Evolutionary conservation across 2,888 invertebrate species (phyloP).

Genomic region (Taenaris catops): DNA sequence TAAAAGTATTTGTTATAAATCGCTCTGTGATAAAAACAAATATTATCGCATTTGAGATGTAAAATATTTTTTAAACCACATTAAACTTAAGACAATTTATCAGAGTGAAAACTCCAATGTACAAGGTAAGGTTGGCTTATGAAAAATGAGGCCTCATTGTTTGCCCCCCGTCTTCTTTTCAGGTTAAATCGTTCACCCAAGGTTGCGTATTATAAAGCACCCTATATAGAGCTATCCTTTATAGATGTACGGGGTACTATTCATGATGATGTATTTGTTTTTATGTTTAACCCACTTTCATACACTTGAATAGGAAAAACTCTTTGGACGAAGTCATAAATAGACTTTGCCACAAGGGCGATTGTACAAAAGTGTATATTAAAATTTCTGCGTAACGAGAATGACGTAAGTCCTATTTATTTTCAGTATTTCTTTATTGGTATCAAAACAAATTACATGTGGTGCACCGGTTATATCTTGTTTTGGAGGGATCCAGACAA

Average conservation of each 20-base stretch:
- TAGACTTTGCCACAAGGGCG: too few relatives aligned
- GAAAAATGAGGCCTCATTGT: conserved; percentile 19
- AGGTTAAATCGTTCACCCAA: conserved; percentile 15
- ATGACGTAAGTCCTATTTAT: too few relatives aligned
- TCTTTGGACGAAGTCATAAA: too few relatives aligned
- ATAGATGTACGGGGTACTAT: neutral
- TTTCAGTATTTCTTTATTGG: too few relatives aligned
- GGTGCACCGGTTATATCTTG: too few relatives aligned
- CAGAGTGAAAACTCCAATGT: conserved; percentile 10
- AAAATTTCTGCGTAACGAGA: too few relatives aligned
- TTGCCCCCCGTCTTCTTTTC: conserved; percentile 12
- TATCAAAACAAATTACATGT: too few relatives aligned
- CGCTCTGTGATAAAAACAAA: conserved; percentile 5
- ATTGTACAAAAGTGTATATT: too few relatives aligned
- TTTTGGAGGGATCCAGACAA: too few relatives aligned
- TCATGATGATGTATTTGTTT: neutral
- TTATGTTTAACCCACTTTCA: conserved; percentile 2
- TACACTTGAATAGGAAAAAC: neutral
- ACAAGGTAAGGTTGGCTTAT: conserved; percentile 14
- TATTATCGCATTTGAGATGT: neutral
- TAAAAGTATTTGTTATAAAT: neutral
- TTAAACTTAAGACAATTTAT: conserved; percentile 16
- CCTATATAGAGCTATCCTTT: conserved; percentile 1
- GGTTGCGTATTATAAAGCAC: conserved; percentile 9
- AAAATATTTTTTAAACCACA: conserved; percentile 2